Evolutionary conservation across 2,113 vertebrate genomes (phyloP).

Genomic region (Indri indri): DNA sequence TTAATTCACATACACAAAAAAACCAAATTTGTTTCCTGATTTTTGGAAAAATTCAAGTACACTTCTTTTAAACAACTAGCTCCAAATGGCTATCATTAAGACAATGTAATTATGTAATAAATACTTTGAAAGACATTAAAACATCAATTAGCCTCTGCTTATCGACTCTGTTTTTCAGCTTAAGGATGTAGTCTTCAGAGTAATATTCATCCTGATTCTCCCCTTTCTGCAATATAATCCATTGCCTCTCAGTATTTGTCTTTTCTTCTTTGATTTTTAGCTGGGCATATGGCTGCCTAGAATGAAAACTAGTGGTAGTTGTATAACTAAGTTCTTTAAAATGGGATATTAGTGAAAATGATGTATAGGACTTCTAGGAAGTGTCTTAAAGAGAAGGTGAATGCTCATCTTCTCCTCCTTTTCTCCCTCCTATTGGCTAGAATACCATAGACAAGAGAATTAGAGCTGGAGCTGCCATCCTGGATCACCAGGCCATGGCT

Average conservation of each 20-base stretch:
- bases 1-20: background rate
- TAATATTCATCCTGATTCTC: background rate
- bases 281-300: background rate
- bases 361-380: background rate
- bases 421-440: background rate
- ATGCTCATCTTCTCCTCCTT: background rate
- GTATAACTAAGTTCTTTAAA: background rate
- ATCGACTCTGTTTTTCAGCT: background rate
- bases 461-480: background rate
- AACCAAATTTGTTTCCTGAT: background rate
- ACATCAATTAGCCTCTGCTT: slow-evolving; percentile 23
- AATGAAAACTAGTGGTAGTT: background rate
- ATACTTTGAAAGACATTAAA: slow-evolving; percentile 33
- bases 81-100: slow-evolving; percentile 23
- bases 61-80: background rate
- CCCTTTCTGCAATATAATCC: background rate
- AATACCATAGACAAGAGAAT: background rate
- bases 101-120: slow-evolving; percentile 17
- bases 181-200: background rate
- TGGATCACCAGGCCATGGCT: background rate
- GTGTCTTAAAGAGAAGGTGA: background rate
- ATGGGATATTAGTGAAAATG: background rate
- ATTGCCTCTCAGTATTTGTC: background rate
- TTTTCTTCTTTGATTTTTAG: background rate
- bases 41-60: background rate